Percentiles rank a stretch among this genome's conserved stretches.
These are phyloP conservation scores for Lamellibrachia satsuma DNA, from an alignment of 2,888 invertebrate species.

Conservation along the genomic window DNA sequence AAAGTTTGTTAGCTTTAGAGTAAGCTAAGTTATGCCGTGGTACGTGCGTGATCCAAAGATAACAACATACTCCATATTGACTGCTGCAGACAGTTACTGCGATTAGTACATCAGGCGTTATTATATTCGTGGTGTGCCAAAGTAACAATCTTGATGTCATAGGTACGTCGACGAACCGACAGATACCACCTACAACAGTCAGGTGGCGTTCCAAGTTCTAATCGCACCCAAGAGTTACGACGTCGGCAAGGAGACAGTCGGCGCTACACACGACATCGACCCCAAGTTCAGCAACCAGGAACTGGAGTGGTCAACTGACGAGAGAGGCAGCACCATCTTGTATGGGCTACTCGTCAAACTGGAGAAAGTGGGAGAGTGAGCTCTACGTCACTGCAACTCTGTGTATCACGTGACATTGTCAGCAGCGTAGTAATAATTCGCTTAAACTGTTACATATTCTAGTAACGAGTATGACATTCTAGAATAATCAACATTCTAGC, in stretches of 20 bases:
- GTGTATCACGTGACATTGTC: not conserved
- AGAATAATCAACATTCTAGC: too few species aligned
- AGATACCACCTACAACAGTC: not conserved
- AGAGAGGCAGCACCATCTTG: not conserved
- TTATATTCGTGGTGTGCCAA: too few species aligned
- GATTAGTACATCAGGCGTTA: too few species aligned
- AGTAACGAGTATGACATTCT: too few species aligned
- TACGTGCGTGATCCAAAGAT: too few species aligned
- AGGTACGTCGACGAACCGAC: not conserved
- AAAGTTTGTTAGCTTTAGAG: too few species aligned
- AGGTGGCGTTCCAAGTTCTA: not conserved
- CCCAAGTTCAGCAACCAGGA: conserved; percentile 12
- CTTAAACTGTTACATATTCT: too few species aligned
- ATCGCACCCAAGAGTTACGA: not conserved
- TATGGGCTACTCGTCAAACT: not conserved
- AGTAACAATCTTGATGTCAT: not conserved
- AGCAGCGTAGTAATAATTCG: not conserved
- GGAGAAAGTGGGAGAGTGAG: not conserved
- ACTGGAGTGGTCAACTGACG: not conserved
- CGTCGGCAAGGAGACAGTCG: not conserved
- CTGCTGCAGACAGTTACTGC: too few species aligned
- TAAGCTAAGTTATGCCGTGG: too few species aligned
- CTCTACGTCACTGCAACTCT: not conserved
- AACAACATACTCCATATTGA: too few species aligned
- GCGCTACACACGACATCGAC: not conserved